These are phyloP conservation scores for Incurvaria masculella DNA, from an alignment of 2,888 invertebrate species.

Conservation along the genomic window DNA sequence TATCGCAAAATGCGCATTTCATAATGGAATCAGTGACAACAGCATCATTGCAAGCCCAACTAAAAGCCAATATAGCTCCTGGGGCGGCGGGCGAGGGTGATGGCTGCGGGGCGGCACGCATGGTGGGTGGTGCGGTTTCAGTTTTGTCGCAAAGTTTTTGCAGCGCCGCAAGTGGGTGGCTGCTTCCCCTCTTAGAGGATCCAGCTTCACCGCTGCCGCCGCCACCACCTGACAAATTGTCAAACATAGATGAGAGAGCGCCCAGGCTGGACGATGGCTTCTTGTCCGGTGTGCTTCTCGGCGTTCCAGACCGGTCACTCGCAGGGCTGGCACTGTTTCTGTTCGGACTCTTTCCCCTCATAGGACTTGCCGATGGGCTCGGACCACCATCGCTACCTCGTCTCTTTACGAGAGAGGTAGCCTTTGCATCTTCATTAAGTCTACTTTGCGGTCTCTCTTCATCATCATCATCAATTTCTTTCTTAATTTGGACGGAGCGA, in stretches of 20 bases:
- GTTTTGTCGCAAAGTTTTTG: conserved; percentile 96
- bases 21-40: conserved; percentile 86
- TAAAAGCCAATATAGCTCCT: conserved; percentile 84
- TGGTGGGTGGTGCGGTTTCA: conserved; percentile 67
- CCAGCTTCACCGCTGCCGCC: conserved; percentile 47
- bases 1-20: conserved; percentile 94
- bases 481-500: conserved; percentile 58
- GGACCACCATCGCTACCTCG: conserved; percentile 54
- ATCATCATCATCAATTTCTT: conserved; percentile 61
- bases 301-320: conserved; percentile 77
- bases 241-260: conserved; percentile 88
- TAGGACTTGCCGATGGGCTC: conserved; percentile 60
- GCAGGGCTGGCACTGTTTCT: conserved; percentile 65
- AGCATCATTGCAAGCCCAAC: conserved; percentile 93
- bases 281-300: conserved; percentile 61
- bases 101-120: conserved; percentile 39
- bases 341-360: conserved; percentile 22
- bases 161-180: conserved; percentile 90
- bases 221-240: conserved; percentile 68
- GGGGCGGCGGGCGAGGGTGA: conserved; percentile 64
- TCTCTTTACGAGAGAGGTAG: conserved; percentile 40
- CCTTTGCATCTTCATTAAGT: conserved; percentile 37
- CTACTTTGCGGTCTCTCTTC: conserved; percentile 46
- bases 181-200: conserved; percentile 64
- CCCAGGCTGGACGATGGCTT: conserved; percentile 69